Percentiles rank a stretch among this genome's conserved stretches.
phyloP scores from a whole-genome alignment of 2,113 vertebrate species.

The Merops nubicus region DNA sequence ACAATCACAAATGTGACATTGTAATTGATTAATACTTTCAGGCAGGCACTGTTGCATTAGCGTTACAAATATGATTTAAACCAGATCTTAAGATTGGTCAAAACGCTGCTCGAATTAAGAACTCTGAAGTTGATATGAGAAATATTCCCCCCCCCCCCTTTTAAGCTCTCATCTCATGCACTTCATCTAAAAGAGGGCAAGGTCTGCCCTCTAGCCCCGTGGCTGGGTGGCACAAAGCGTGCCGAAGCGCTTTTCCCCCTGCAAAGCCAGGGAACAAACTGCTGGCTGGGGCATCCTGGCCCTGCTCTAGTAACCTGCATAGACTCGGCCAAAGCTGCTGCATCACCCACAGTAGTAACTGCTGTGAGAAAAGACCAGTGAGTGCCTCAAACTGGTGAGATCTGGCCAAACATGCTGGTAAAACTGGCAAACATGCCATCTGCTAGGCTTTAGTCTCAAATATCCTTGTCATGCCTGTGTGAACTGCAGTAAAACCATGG shows the following conservation, averaged over 20 bases:
- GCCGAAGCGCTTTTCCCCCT: neutral
- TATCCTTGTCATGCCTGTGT: neutral
- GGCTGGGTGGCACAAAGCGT: fast-evolving
- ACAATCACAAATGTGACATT: neutral
- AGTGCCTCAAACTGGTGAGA: neutral
- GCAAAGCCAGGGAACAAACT: neutral
- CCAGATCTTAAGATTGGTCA: neutral
- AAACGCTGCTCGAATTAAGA: neutral
- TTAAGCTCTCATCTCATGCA: fast-evolving
- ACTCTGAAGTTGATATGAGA: neutral
- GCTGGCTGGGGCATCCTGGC: neutral
- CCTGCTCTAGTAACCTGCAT: neutral
- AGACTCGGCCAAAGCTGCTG: neutral
- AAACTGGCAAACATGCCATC: neutral
- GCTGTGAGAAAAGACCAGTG: neutral
- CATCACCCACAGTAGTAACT: neutral
- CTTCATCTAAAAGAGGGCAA: fast-evolving
- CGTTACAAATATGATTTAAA: neutral
- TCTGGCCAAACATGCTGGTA: neutral
- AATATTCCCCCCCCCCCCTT: fast-evolving
- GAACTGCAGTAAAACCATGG: fast-evolving
- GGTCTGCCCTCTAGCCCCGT: neutral
- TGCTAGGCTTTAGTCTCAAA: neutral
- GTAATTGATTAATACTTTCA: neutral
- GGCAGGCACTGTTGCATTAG: neutral